Percentiles rank a stretch among this genome's conserved stretches.
Evolutionary conservation across 2,113 vertebrate species (phyloP).

Genomic region (Acrocephalus kingi): DNA sequence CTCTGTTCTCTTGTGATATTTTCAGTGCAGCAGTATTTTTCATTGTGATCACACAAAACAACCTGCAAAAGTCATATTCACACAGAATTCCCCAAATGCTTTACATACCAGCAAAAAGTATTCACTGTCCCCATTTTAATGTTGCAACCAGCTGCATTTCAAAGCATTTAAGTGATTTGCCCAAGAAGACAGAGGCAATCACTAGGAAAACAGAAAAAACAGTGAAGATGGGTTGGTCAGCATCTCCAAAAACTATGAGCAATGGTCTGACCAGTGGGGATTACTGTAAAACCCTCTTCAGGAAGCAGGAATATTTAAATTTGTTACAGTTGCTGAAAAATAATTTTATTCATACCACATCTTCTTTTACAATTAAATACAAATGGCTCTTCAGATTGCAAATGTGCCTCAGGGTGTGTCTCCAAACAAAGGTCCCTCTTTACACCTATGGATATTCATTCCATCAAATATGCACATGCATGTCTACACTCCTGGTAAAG

Average conservation of each 20-base stretch:
- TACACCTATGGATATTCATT: background rate
- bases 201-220: background rate
- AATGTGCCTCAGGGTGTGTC: background rate
- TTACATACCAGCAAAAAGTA: background rate
- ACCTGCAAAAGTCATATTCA: background rate
- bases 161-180: background rate
- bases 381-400: background rate
- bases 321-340: background rate
- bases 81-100: background rate
- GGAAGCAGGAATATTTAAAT: background rate
- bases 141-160: background rate
- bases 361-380: constrained; percentile 11
- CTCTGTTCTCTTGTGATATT: background rate
- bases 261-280: background rate
- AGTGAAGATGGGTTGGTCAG: background rate
- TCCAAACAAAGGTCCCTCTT: background rate
- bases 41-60: background rate
- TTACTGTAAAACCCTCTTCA: background rate
- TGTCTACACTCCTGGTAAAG: background rate
- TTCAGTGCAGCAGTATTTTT: background rate
- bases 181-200: background rate
- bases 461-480: fast-evolving
- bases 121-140: background rate
- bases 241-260: background rate
- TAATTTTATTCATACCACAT: background rate